phyloP scores from a whole-genome alignment of 2,888 invertebrate genomes.

The Quadroppia sp. region DNA sequence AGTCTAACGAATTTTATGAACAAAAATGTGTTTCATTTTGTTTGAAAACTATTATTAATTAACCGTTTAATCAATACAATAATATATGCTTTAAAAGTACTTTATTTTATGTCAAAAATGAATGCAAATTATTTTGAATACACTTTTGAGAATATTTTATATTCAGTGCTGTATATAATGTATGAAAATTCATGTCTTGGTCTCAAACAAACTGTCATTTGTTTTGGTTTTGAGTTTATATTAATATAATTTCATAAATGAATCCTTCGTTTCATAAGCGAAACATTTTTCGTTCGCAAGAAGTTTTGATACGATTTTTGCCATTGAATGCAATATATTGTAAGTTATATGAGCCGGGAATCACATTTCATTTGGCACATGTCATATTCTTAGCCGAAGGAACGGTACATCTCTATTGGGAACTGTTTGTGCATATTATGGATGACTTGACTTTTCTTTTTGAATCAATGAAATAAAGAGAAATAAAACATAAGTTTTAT shows the following conservation, averaged over 20 bases:
- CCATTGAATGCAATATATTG: no score
- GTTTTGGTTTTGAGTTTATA: not conserved
- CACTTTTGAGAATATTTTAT: not conserved
- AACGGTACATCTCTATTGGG: constrained; percentile 27
- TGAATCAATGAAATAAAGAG: constrained; percentile 9
- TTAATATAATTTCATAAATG: constrained; percentile 22
- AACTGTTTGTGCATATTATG: constrained; percentile 28
- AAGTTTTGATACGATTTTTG: not conserved
- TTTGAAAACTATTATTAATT: constrained; percentile 21
- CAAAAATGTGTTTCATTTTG: not conserved
- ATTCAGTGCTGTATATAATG: no score
- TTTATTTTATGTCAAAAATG: not conserved
- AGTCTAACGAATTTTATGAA: not conserved
- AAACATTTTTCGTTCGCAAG: not conserved
- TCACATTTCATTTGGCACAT: constrained; percentile 21
- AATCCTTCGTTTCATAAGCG: constrained; percentile 12
- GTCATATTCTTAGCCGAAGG: not conserved
- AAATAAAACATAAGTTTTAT: constrained; percentile 16
- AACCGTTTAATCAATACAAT: constrained; percentile 27
- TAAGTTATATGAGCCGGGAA: not conserved
- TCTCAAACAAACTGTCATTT: constrained; percentile 17
- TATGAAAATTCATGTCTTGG: constrained; percentile 1
- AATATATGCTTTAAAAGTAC: not conserved
- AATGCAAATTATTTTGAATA: constrained; percentile 11
- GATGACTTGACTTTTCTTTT: not conserved